phyloP scores from a whole-genome alignment of 1,140 invertebrate species.

The Coboldia fuscipes region DNA sequence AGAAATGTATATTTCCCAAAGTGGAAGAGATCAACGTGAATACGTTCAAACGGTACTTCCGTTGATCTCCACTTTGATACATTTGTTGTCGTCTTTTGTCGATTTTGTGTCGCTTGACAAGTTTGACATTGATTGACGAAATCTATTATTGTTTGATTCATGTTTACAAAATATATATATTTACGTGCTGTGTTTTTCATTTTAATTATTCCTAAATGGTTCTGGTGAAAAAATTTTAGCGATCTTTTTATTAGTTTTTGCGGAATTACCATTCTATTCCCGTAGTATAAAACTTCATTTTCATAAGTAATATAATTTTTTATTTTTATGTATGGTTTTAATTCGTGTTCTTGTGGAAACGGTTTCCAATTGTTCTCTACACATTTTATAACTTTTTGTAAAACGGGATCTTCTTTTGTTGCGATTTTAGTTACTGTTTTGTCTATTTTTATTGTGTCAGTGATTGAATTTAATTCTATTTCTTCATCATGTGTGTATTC shows the following conservation, averaged over 20 bases:
- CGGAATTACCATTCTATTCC: constrained; percentile 19
- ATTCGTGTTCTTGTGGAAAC: constrained; percentile 4
- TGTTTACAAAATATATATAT: constrained; percentile 14
- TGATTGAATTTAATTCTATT: neutral
- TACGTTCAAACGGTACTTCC: constrained; percentile 4
- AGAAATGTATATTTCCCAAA: constrained; percentile 13
- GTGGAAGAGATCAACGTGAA: constrained; percentile 8
- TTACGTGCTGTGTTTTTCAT: constrained; percentile 22
- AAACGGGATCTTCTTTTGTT: neutral
- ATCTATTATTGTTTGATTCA: constrained; percentile 15
- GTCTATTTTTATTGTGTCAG: neutral
- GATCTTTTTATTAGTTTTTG: constrained; percentile 9
- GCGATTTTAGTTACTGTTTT: neutral
- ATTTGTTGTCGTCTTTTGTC: neutral
- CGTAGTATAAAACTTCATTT: constrained; percentile 11
- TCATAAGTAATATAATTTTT: constrained; percentile 8
- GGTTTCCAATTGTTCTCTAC: neutral
- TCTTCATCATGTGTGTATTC: constrained; percentile 2
- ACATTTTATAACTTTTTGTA: neutral
- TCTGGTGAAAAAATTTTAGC: constrained; percentile 20
- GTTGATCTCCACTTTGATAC: constrained; percentile 4
- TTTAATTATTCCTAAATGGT: constrained; percentile 20
- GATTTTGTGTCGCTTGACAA: constrained; percentile 2
- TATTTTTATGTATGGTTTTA: constrained; percentile 8
- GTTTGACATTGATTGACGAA: constrained; percentile 2